A percentile compares a stretch with the other conserved stretches of the same genome.
These are phyloP conservation scores for Euborellia annulipes DNA, from an alignment of 1,140 invertebrate species.

Conservation along the genomic window DNA sequence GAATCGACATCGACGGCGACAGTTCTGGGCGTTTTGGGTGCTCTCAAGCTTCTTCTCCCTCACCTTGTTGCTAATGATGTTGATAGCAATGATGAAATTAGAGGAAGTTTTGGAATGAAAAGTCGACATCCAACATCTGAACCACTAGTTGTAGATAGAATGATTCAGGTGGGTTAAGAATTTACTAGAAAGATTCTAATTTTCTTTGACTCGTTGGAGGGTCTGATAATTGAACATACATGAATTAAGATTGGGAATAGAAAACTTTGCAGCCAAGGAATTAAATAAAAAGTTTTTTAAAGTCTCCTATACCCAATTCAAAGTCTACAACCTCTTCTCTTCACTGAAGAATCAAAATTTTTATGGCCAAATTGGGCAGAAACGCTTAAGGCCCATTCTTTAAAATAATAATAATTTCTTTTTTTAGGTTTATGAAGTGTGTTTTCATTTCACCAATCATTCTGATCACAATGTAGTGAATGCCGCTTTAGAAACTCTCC, in stretches of 20 bases:
- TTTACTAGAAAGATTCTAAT: too few relatives aligned
- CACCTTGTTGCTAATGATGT: conserved; percentile 19
- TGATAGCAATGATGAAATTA: conserved; percentile 16
- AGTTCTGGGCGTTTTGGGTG: conserved; percentile 48
- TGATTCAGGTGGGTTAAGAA: conserved; percentile 16
- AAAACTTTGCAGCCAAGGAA: too few relatives aligned
- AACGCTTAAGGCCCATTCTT: too few relatives aligned
- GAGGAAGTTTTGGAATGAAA: conserved; percentile 27
- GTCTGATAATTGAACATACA: too few relatives aligned
- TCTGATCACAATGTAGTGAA: conserved; percentile 74
- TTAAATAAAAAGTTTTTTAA: too few relatives aligned
- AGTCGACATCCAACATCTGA: conserved; percentile 8
- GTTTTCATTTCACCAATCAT: conserved; percentile 51
- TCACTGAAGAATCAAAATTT: too few relatives aligned
- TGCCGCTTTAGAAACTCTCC: conserved; percentile 62
- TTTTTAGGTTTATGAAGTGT: conserved; percentile 61
- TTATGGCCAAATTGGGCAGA: too few relatives aligned
- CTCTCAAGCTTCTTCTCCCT: conserved; percentile 43
- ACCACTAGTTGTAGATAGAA: conserved; percentile 15
- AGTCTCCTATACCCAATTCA: too few relatives aligned
- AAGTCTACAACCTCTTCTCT: too few relatives aligned
- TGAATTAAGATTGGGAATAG: too few relatives aligned
- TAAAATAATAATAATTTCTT: background rate
- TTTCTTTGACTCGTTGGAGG: background rate
- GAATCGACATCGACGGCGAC: conserved; percentile 29